A percentile compares a stretch with the other conserved stretches of the same genome.
These are phyloP conservation scores for Serripes groenlandicus DNA, from an alignment of 2,888 invertebrate genomes.

Conservation along the genomic window DNA sequence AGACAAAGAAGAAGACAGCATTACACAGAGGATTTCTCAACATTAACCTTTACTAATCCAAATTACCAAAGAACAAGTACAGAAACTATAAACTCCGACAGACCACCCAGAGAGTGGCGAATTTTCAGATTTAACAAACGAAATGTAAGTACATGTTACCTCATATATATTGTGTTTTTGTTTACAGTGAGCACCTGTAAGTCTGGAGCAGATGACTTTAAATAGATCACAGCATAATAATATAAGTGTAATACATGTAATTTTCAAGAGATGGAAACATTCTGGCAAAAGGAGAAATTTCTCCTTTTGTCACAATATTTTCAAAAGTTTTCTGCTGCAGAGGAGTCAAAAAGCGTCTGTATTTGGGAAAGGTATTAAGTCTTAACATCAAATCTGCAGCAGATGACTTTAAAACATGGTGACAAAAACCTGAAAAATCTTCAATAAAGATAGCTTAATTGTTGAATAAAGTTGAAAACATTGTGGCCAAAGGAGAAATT, in stretches of 20 bases:
- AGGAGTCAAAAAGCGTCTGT: not conserved
- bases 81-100: constrained; percentile 85
- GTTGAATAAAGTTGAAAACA: too few species aligned
- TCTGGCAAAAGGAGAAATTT: not conserved
- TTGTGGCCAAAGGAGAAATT: too few species aligned
- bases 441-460: too few species aligned
- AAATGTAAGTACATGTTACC: constrained; percentile 70
- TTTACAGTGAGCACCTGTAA: too few species aligned
- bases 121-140: constrained; percentile 80
- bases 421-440: too few species aligned
- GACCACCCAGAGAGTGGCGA: constrained; percentile 76
- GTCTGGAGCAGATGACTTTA: too few species aligned
- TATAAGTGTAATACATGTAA: too few species aligned
- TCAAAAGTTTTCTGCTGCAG: not conserved
- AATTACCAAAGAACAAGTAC: constrained; percentile 91
- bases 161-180: too few species aligned
- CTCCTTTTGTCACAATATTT: not conserved
- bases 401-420: too few species aligned
- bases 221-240: too few species aligned
- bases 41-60: constrained; percentile 95
- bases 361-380: not conserved
- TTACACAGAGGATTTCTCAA: constrained; percentile 87
- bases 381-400: too few species aligned
- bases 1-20: constrained; percentile 75
- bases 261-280: too few species aligned